phyloP scores from a whole-genome alignment of 1,140 invertebrate species.

The Palaemon carinicauda region DNA sequence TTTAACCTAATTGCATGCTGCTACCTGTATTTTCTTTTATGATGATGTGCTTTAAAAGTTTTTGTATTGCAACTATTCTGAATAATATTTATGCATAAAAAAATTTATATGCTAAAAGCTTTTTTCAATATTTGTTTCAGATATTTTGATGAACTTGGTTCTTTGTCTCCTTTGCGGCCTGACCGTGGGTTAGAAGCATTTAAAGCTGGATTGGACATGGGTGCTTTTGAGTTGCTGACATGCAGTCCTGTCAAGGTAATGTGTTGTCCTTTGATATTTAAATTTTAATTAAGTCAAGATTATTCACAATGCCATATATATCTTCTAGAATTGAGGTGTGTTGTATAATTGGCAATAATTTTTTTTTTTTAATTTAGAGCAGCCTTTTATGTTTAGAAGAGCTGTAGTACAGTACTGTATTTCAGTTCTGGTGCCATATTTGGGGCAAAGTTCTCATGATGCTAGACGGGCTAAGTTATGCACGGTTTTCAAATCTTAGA shows the following conservation, averaged over 20 bases:
- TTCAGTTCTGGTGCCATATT: too few relatives aligned
- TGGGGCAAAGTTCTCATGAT: too few relatives aligned
- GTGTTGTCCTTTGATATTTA: neutral
- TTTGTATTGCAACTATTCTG: too few relatives aligned
- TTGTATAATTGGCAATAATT: neutral
- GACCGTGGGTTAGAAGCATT: constrained; percentile 35
- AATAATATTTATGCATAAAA: too few relatives aligned
- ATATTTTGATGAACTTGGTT: constrained; percentile 52
- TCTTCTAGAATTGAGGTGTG: too few relatives aligned
- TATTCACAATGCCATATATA: neutral
- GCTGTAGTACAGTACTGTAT: too few relatives aligned
- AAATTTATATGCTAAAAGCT: too few relatives aligned
- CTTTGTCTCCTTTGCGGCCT: constrained; percentile 52
- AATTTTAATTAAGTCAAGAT: too few relatives aligned
- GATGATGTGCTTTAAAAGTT: too few relatives aligned
- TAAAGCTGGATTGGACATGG: constrained; percentile 39
- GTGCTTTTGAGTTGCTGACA: constrained; percentile 57
- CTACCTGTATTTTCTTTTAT: neutral
- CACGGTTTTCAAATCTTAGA: too few relatives aligned
- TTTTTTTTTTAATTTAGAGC: neutral
- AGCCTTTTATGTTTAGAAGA: too few relatives aligned
- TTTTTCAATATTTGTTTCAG: constrained; percentile 3
- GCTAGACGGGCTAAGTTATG: too few relatives aligned
- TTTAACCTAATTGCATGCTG: neutral
- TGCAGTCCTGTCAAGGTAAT: constrained; percentile 55